Evolutionary conservation across 2,113 vertebrate species (phyloP).

Genomic region (Ellobius talpinus): DNA sequence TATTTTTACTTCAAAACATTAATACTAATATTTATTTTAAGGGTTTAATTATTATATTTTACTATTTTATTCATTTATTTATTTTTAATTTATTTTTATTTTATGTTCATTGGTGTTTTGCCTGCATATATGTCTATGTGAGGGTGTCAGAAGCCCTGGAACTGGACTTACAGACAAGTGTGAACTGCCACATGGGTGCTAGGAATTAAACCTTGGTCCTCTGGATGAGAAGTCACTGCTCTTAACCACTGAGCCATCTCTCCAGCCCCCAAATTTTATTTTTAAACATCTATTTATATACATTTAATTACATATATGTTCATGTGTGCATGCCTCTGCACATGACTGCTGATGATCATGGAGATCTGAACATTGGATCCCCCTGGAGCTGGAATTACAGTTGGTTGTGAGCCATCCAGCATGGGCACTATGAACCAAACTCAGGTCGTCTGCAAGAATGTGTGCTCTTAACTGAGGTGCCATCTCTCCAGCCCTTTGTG

Average conservation of each 20-base stretch:
- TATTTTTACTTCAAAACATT: background rate
- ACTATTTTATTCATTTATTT: no score
- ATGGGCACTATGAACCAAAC: rapidly evolving
- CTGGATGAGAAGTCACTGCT: no score
- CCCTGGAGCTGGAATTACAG: background rate
- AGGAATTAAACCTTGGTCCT: no score
- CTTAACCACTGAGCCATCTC: no score
- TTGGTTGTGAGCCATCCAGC: background rate
- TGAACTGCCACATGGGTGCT: no score
- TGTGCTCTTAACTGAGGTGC: background rate
- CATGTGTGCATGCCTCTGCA: background rate
- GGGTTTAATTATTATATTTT: background rate
- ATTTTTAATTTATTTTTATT: no score
- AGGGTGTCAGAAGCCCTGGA: no score
- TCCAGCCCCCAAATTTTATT: no score
- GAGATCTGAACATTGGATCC: background rate
- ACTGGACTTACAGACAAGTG: no score
- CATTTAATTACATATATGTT: background rate
- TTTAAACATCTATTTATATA: background rate
- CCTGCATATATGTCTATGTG: no score
- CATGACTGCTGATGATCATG: background rate
- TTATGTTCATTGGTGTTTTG: no score
- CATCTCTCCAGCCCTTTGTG: background rate
- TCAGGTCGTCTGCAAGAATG: background rate
- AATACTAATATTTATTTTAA: background rate